Percentiles rank a stretch among this genome's conserved stretches.
Evolutionary conservation across 2,888 invertebrate genomes (phyloP).

Genomic region (Carterocephalus palaemon): DNA sequence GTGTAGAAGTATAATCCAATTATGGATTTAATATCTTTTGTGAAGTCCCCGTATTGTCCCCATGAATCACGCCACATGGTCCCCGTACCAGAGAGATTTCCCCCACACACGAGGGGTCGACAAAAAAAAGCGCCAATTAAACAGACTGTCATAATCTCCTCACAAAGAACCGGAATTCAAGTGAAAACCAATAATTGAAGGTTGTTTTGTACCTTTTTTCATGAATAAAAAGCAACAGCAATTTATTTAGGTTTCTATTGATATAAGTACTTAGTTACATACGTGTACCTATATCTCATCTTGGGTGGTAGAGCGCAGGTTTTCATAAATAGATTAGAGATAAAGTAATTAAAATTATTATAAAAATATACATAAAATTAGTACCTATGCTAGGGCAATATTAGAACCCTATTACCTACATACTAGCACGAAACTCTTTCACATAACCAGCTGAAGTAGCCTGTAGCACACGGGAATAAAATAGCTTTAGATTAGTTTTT

Average conservation of each 20-base stretch:
- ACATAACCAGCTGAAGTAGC: too few species aligned
- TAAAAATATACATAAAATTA: too few species aligned
- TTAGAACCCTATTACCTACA: too few species aligned
- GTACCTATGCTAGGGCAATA: too few species aligned
- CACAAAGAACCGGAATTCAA: slow-evolving; percentile 23
- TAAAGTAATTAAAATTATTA: too few species aligned
- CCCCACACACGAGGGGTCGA: slow-evolving; percentile 20
- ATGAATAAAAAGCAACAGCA: slow-evolving; percentile 1
- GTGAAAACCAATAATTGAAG: slow-evolving; percentile 22
- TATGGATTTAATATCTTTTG: slow-evolving; percentile 1
- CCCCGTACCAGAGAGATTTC: slow-evolving; percentile 6
- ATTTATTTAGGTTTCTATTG: not conserved
- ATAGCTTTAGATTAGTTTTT: too few species aligned
- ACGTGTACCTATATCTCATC: too few species aligned
- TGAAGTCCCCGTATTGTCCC: slow-evolving; percentile 3
- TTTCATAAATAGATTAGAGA: too few species aligned
- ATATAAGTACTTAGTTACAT: too few species aligned
- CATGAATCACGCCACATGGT: slow-evolving; percentile 11
- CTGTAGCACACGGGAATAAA: too few species aligned
- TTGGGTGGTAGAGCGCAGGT: too few species aligned
- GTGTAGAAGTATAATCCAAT: slow-evolving; percentile 1
- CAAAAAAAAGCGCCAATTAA: slow-evolving; percentile 34
- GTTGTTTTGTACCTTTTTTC: slow-evolving; percentile 19
- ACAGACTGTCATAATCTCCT: slow-evolving; percentile 33
- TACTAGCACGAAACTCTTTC: too few species aligned